Evolutionary conservation across 2,888 invertebrate genomes (phyloP), one percentile per base, ranked within the genome.

Genomic region (Pristionchus arcanus): DNA sequence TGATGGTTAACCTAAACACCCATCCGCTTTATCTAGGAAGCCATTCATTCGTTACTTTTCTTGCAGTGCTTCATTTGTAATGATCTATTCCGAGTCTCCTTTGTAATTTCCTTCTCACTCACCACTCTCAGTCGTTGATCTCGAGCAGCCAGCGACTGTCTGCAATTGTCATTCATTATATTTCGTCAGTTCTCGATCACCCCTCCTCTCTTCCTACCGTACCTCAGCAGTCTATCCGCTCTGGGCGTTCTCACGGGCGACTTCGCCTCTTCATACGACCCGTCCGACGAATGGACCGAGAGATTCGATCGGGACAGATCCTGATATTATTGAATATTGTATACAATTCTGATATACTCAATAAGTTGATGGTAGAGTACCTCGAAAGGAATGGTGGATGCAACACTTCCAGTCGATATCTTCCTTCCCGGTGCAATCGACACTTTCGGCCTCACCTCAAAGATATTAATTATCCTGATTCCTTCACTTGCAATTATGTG

Each of bases 191-290:
- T 31, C 15, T 68, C 68, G 15, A 68, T 31, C 68, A 16, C 25
- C 31, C 34, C 37, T 49, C 5, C 9, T 28, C 49, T 42, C 28
- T n/a, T 49, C 25, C 81, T 81, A 49, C 49, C 81, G 49, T 81
- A 81, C 81, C 81, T 81, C n/a, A 49, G 49, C 21, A 49, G 81
- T 81, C 81, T 81, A 19, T 25, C 21, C 49, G 49, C 49, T 81
- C 81, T 81, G 49, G 81, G 81, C 3, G 81, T 81, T 81, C 81
- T 42, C n/a, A 53, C 81, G 49, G 81, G 81, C 25, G 81, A 53
- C 49, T 42, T 81, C 53, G 81, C n/a, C 5, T 81, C 81, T n/a
- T 81, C 81, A 21, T 53, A 81, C 81, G 81, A 42, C 2, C 37
- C 15, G 0, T 25, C n/a, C 4, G n/a, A 25, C 3, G 81, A 81